phyloP scores from a whole-genome alignment of 2,113 vertebrate species.

The Myanophis thanlyinensis region DNA sequence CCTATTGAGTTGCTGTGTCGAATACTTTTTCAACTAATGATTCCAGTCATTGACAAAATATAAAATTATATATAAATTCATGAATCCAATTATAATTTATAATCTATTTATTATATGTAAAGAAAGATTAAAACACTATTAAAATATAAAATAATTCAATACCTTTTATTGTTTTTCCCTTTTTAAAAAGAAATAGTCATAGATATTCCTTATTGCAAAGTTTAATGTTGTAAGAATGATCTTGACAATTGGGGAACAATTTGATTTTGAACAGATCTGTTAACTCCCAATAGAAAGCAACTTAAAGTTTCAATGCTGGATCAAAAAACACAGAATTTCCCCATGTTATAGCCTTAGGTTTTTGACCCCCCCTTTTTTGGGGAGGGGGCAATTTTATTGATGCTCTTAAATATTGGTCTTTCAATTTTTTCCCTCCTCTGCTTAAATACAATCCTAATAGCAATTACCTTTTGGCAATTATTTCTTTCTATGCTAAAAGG shows the following conservation, averaged over 20 bases:
- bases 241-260: neutral
- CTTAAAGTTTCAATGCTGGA: neutral
- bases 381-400: neutral
- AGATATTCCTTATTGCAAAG: neutral
- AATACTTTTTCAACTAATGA: neutral
- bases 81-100: neutral
- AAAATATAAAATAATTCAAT: neutral
- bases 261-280: neutral
- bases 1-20: neutral
- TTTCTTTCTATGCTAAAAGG: constrained; percentile 61
- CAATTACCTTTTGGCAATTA: constrained; percentile 64
- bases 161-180: neutral
- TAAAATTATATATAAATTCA: neutral
- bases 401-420: constrained; percentile 37
- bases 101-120: neutral
- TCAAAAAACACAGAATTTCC: neutral
- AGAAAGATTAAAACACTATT: neutral
- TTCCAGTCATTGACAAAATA: neutral
- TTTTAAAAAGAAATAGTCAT: neutral
- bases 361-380: neutral
- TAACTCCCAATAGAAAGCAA: neutral
- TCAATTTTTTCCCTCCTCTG: constrained; percentile 47
- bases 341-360: neutral
- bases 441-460: constrained; percentile 56
- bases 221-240: neutral